Percentiles rank a stretch among this genome's conserved stretches.
phyloP scores from a whole-genome alignment of 2,888 invertebrate genomes.

The Pardosa pseudoannulata region DNA sequence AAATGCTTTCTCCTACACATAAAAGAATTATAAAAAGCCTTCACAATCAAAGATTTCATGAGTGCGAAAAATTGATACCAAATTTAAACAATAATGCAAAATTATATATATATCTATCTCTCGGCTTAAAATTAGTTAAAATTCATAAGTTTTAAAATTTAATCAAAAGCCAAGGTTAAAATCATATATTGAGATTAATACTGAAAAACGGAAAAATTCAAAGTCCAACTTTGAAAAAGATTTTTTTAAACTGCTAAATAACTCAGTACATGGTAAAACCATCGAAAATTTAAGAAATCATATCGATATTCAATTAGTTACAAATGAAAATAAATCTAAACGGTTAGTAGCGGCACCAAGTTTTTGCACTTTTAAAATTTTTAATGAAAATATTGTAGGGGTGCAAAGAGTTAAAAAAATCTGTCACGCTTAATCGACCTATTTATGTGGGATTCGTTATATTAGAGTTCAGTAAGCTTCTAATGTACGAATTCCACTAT shows the following conservation, averaged over 20 bases:
- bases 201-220: slow-evolving; percentile 73
- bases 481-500: slow-evolving; percentile 75
- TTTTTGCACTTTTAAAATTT: slow-evolving; percentile 35
- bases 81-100: neutral
- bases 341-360: slow-evolving; percentile 48
- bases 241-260: slow-evolving; percentile 77
- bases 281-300: slow-evolving; percentile 76
- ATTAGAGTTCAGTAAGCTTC: slow-evolving; percentile 75
- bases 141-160: slow-evolving; percentile 37
- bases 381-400: slow-evolving; percentile 18
- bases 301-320: slow-evolving; percentile 74
- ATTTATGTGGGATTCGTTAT: slow-evolving; percentile 74
- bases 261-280: slow-evolving; percentile 76
- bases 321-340: slow-evolving; percentile 11
- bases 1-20: neutral
- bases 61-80: too few relatives aligned
- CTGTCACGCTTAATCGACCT: slow-evolving; percentile 74
- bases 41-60: too few relatives aligned
- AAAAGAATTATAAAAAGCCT: too few relatives aligned
- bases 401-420: slow-evolving; percentile 37
- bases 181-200: slow-evolving; percentile 71
- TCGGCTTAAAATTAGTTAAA: neutral
- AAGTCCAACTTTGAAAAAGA: slow-evolving; percentile 77
- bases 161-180: slow-evolving; percentile 45
- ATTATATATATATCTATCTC: neutral